phyloP scores from a whole-genome alignment of 2,113 vertebrate genomes.

The Anthoscopus minutus region DNA sequence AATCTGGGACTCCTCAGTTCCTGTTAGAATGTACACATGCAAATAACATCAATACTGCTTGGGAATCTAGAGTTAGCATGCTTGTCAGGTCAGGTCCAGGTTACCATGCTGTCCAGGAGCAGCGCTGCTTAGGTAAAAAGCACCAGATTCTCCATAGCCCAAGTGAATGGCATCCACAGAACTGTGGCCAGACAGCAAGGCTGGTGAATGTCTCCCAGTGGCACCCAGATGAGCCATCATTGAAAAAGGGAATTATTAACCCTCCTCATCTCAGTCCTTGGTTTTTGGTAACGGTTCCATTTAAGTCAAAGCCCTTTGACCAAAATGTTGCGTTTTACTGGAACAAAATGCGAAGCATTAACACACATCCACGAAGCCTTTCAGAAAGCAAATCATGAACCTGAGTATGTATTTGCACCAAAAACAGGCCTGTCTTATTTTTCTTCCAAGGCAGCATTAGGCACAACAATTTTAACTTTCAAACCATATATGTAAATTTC shows the following conservation, averaged over 20 bases:
- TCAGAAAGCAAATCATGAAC: background rate
- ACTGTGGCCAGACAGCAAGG: background rate
- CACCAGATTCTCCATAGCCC: background rate
- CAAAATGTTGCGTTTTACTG: background rate
- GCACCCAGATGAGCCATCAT: background rate
- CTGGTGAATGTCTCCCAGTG: rapidly evolving
- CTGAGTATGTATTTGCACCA: background rate
- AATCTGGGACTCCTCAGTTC: background rate
- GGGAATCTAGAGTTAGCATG: background rate
- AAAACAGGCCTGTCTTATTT: background rate
- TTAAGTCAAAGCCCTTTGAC: background rate
- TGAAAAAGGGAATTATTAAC: background rate
- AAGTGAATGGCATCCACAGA: background rate
- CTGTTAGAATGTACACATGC: background rate
- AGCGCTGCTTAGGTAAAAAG: background rate
- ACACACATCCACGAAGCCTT: background rate
- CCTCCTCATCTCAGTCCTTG: background rate
- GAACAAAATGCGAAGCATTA: background rate
- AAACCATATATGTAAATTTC: background rate
- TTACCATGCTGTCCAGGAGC: background rate
- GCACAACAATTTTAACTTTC: background rate
- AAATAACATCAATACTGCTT: background rate
- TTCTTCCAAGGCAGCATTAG: background rate
- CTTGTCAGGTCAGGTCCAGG: background rate
- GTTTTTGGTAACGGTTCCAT: background rate